These are phyloP conservation scores for Mallotus villosus DNA, from an alignment of 2,797 vertebrate species.

Conservation along the genomic window DNA sequence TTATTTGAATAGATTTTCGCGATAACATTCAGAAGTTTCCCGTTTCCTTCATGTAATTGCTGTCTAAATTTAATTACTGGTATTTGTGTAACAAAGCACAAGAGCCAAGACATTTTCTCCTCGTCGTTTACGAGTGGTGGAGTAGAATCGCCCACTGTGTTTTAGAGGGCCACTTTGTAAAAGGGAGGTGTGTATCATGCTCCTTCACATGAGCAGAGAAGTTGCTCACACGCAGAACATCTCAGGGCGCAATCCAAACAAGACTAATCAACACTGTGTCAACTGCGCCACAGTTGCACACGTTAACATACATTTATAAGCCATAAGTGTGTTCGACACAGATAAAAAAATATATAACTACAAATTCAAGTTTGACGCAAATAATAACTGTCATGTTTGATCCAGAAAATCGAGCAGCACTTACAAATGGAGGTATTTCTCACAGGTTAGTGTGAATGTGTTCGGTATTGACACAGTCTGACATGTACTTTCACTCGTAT, in stretches of 20 bases:
- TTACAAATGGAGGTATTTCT: too few relatives aligned
- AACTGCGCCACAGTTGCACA: not conserved
- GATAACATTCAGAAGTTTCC: not conserved
- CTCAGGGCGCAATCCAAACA: not conserved
- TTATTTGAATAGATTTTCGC: not conserved
- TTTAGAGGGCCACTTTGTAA: not conserved
- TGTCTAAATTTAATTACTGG: not conserved
- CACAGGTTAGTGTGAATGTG: too few relatives aligned
- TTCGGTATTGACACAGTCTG: conserved; percentile 17
- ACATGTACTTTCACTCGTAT: not conserved
- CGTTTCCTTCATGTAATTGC: not conserved
- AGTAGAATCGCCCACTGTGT: not conserved
- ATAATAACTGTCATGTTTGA: not conserved
- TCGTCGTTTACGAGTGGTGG: not conserved
- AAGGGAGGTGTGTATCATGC: not conserved
- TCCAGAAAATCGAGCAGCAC: too few relatives aligned
- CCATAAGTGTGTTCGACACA: not conserved
- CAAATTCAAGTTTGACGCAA: not conserved
- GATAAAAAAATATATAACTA: not conserved
- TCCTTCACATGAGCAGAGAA: not conserved
- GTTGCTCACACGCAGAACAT: not conserved
- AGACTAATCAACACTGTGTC: not conserved
- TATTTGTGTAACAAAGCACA: conserved; percentile 9
- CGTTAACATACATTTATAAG: not conserved
- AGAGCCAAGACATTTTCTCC: not conserved